phyloP scores from a whole-genome alignment of 1,140 invertebrate species.

The Drepana arcuata region DNA sequence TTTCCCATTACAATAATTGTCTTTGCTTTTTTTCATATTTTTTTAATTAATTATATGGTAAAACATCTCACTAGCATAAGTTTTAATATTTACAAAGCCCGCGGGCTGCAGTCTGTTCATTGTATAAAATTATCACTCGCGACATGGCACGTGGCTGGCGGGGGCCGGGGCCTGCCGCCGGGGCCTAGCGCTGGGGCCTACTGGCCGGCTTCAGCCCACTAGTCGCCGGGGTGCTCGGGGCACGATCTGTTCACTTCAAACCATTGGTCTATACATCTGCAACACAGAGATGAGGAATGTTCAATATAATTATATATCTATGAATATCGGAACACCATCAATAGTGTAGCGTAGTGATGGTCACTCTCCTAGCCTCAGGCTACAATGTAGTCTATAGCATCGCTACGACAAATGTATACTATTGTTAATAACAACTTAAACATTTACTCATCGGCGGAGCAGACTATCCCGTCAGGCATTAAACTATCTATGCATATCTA shows the following conservation, averaged over 20 bases:
- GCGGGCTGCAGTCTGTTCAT: constrained; percentile 47
- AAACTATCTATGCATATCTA: no score
- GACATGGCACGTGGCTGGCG: constrained; percentile 34
- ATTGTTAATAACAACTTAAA: no score
- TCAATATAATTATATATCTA: no score
- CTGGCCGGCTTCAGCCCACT: constrained; percentile 51
- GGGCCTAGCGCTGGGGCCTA: neutral
- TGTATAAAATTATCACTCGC: constrained; percentile 60
- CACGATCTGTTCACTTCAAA: constrained; percentile 97
- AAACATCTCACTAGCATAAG: constrained; percentile 63
- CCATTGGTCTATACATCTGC: constrained; percentile 96
- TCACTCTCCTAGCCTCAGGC: no score
- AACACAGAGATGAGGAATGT: no score
- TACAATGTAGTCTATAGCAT: no score
- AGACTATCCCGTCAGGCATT: no score
- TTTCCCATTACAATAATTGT: constrained; percentile 40
- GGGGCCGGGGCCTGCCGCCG: constrained; percentile 4
- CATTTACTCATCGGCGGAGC: no score
- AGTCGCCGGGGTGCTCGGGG: constrained; percentile 96
- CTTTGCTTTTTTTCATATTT: constrained; percentile 40
- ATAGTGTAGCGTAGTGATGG: no score
- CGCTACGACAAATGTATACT: no score
- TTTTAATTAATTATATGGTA: constrained; percentile 50
- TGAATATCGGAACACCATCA: no score
- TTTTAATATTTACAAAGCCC: constrained; percentile 56